Evolutionary conservation across 2,888 invertebrate genomes (phyloP), one percentile per base, ranked within the genome.

Genomic region (Trachelus stipa): DNA sequence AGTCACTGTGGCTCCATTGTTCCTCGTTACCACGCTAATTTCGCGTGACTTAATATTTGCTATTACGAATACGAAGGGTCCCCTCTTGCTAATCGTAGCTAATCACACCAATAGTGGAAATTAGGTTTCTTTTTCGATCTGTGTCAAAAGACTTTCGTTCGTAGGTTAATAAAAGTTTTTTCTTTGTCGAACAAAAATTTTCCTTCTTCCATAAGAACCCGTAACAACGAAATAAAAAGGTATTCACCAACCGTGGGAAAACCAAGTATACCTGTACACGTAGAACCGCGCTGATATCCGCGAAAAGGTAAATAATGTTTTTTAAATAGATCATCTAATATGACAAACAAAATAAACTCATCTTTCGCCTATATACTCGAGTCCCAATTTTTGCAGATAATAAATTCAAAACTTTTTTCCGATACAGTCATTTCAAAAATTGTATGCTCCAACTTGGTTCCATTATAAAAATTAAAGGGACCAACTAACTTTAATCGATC

Each of bases 161-260:
- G 23, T 0, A 23, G 2, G 9, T 56, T 9, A 56, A 23, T 23
- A 2, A 23, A 2, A 56, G 9, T 23, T 56, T 56, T 9, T 56
- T 34, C 11, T 6, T 56, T 4, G 23, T 2, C 9, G 0, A 56
- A 2, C 6, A 0, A 23, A 56, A 56, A 9, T 56, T 23, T 56
- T 23, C 23, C 2, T 23, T 23, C 9, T 6, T 23, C 9, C 15
- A 23, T 56, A 15, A 23, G 9, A 23, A 23, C 56, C 2, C 9
- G 6, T 56, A 56, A 56, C 23, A 56, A 15, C 56, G 56, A 56
- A 23, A 9, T 9, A 56, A 23, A 56, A 56, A 56, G 12, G 73
- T 71, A 76, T 71, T 68, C 75, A 78, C 34, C 74, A 79, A 81
- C 79, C 83, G 81, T 83, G 82, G 79, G 82, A 82, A 82, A 81